These are phyloP conservation scores for Platyura marginata DNA, from an alignment of 1,140 invertebrate genomes.

Conservation along the genomic window DNA sequence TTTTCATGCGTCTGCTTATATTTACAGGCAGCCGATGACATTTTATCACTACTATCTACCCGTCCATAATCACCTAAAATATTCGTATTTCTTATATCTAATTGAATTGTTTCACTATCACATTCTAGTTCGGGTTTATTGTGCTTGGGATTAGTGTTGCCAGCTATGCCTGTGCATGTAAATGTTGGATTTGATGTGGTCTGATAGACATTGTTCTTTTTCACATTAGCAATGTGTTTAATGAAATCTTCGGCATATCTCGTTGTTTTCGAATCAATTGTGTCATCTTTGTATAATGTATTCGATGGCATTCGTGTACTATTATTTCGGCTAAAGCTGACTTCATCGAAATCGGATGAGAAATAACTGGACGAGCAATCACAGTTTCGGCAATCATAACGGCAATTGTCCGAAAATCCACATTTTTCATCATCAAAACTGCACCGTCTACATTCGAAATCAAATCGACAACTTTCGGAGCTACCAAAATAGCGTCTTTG, in stretches of 20 bases:
- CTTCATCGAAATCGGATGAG: slow-evolving; percentile 23
- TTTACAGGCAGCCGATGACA: too few relatives aligned
- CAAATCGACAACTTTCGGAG: slow-evolving; percentile 21
- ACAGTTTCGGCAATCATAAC: slow-evolving; percentile 21
- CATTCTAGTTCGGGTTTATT: too few relatives aligned
- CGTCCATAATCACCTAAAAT: too few relatives aligned
- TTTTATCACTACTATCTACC: too few relatives aligned
- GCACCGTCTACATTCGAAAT: slow-evolving; percentile 19
- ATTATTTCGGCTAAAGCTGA: slow-evolving; percentile 5
- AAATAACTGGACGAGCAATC: slow-evolving; percentile 24
- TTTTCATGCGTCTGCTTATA: too few relatives aligned
- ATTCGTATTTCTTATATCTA: too few relatives aligned
- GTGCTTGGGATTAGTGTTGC: too few relatives aligned
- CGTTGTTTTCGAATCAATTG: slow-evolving; percentile 12
- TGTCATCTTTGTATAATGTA: background rate
- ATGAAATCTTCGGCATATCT: slow-evolving; percentile 24
- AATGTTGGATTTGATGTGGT: slow-evolving; percentile 9
- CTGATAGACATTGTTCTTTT: slow-evolving; percentile 19
- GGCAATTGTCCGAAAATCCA: slow-evolving; percentile 21
- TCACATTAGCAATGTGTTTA: slow-evolving; percentile 23
- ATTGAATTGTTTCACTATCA: too few relatives aligned
- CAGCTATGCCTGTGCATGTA: too few relatives aligned
- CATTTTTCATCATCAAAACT: slow-evolving; percentile 22
- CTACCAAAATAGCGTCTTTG: slow-evolving; percentile 20
- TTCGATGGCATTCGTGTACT: background rate